Conservation (phyloP, 2,888 invertebrate species). For the Camptogramma bilineatum region DNA sequence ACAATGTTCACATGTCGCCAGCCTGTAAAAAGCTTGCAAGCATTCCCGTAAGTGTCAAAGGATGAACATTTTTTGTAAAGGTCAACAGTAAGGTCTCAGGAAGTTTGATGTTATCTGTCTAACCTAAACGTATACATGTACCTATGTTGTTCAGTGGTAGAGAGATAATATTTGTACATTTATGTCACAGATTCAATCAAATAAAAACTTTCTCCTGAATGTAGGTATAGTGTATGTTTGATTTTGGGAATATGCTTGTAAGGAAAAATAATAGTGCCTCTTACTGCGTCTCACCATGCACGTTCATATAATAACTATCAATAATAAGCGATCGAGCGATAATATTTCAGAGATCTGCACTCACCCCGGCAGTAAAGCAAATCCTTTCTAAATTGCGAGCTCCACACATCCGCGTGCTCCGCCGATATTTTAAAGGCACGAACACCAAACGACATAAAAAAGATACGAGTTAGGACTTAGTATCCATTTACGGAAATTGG, state of each 20-base stretch:
- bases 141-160: no score
- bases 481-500: constrained; percentile 86
- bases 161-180: no score
- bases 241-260: neutral
- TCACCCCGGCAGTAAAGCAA: constrained; percentile 68
- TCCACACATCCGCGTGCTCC: constrained; percentile 62
- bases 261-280: neutral
- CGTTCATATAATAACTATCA: constrained; percentile 36
- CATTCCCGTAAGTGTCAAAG: constrained; percentile 21
- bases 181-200: no score
- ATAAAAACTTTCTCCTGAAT: no score
- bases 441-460: constrained; percentile 74
- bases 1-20: constrained; percentile 14
- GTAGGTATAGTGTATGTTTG: no score
- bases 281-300: constrained; percentile 11
- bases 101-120: no score
- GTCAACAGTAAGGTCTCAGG: neutral
- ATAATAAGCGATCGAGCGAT: constrained; percentile 38
- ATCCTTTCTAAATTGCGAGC: constrained; percentile 80
- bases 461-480: constrained; percentile 85
- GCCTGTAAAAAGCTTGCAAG: constrained; percentile 11
- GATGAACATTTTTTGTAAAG: constrained; percentile 7
- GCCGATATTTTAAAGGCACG: constrained; percentile 83
- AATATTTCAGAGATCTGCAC: constrained; percentile 44
- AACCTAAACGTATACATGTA: no score